These are phyloP conservation scores for Myripristis jacobus DNA, from an alignment of 2,797 vertebrate genomes.

Conservation along the genomic window DNA sequence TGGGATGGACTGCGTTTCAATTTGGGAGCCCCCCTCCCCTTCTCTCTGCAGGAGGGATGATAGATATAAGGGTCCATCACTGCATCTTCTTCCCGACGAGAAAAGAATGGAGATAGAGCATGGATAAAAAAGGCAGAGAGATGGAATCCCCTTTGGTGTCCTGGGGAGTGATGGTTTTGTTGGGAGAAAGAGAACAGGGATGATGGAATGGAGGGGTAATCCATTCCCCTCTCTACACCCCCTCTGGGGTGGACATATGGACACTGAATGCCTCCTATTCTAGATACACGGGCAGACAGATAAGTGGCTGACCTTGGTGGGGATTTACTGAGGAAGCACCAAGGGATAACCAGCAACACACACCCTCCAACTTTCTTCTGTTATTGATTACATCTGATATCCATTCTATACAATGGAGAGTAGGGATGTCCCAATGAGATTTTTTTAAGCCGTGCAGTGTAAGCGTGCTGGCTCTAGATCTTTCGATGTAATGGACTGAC, in stretches of 20 bases:
- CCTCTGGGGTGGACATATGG: background rate
- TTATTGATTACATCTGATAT: background rate
- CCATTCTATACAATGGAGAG: too few species aligned
- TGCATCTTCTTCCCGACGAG: constrained; percentile 35
- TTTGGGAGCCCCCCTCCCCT: constrained; percentile 30
- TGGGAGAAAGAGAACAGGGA: constrained; percentile 29
- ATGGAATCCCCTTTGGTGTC: constrained; percentile 36
- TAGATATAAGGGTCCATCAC: constrained; percentile 50
- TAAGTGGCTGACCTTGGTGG: constrained; percentile 9
- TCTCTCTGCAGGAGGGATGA: constrained; percentile 35
- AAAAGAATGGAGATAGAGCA: constrained; percentile 36
- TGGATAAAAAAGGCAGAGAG: constrained; percentile 44
- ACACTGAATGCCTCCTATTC: background rate
- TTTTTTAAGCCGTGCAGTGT: too few species aligned
- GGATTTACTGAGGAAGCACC: background rate
- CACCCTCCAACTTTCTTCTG: background rate
- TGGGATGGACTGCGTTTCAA: constrained; percentile 52
- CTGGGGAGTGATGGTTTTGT: constrained; percentile 39
- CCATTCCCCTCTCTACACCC: constrained; percentile 10
- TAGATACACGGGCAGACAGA: constrained; percentile 31
- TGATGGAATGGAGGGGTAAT: constrained; percentile 34
- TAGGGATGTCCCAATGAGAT: too few species aligned
- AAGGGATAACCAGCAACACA: background rate
- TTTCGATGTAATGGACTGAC: too few species aligned
- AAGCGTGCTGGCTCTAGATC: too few species aligned